phyloP scores from a whole-genome alignment of 2,888 invertebrate species.

The Platycheirus albimanus region DNA sequence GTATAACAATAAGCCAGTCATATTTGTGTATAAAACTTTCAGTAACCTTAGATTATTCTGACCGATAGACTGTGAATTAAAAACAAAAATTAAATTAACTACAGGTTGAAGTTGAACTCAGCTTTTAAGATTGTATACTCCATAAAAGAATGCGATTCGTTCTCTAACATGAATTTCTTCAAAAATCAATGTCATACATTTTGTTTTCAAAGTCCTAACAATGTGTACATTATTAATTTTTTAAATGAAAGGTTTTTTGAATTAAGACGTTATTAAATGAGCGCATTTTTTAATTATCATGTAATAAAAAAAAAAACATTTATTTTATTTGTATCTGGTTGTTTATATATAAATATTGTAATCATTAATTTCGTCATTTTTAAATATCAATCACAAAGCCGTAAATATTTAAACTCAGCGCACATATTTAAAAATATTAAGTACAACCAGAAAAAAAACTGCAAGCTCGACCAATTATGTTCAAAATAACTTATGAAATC shows the following conservation, averaged over 20 bases:
- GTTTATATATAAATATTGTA: neutral
- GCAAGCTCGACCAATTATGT: conserved; percentile 57
- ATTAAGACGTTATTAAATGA: no score
- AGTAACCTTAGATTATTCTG: neutral
- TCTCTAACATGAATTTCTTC: no score
- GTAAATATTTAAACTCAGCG: conserved; percentile 56
- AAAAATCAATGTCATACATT: no score
- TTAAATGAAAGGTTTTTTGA: no score
- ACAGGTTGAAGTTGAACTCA: neutral
- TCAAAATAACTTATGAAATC: neutral
- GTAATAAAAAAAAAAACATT: neutral
- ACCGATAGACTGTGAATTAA: neutral
- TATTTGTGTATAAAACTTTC: neutral
- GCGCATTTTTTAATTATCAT: no score
- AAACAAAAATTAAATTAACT: no score
- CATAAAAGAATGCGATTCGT: no score
- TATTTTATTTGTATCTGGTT: neutral
- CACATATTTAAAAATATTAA: conserved; percentile 51
- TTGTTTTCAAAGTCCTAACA: no score
- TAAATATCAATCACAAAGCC: conserved; percentile 1
- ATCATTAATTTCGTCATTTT: neutral
- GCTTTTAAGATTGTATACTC: neutral
- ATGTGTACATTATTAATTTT: no score
- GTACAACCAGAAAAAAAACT: conserved; percentile 28
- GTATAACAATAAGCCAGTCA: no score